These are phyloP conservation scores for Alloplasta piceator DNA, from an alignment of 2,888 invertebrate genomes.

Conservation along the genomic window DNA sequence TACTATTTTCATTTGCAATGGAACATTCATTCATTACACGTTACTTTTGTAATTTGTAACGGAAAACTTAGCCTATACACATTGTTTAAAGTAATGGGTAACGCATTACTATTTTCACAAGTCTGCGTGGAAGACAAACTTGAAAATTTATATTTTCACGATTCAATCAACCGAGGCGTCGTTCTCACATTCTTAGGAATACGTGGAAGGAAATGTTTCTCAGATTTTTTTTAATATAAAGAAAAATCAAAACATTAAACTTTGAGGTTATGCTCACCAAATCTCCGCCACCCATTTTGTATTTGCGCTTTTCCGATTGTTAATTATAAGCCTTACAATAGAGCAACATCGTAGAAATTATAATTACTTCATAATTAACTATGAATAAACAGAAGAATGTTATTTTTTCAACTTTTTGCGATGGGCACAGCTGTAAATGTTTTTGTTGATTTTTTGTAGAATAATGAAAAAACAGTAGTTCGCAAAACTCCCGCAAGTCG, in stretches of 20 bases:
- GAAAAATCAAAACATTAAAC: slow-evolving; percentile 10
- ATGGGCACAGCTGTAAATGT: slow-evolving; percentile 36
- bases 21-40: too few relatives aligned
- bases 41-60: too few relatives aligned
- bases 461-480: slow-evolving; percentile 23
- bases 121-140: too few relatives aligned
- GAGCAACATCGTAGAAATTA: slow-evolving; percentile 7
- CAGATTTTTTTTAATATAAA: slow-evolving; percentile 74
- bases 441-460: neutral
- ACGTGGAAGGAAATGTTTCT: too few relatives aligned
- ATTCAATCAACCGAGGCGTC: too few relatives aligned
- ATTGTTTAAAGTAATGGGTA: too few relatives aligned
- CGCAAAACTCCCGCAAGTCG: slow-evolving; percentile 9
- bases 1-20: too few relatives aligned
- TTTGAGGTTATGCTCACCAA: slow-evolving; percentile 76
- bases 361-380: neutral
- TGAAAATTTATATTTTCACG: too few relatives aligned
- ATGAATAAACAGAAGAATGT: neutral
- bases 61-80: too few relatives aligned
- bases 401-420: slow-evolving; percentile 7
- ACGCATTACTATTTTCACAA: too few relatives aligned
- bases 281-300: slow-evolving; percentile 83
- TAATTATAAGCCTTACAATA: neutral
- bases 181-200: too few relatives aligned
- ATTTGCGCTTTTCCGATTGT: neutral